Conservation (phyloP, 2,797 vertebrate species). For the Okamejei kenojei region DNA sequence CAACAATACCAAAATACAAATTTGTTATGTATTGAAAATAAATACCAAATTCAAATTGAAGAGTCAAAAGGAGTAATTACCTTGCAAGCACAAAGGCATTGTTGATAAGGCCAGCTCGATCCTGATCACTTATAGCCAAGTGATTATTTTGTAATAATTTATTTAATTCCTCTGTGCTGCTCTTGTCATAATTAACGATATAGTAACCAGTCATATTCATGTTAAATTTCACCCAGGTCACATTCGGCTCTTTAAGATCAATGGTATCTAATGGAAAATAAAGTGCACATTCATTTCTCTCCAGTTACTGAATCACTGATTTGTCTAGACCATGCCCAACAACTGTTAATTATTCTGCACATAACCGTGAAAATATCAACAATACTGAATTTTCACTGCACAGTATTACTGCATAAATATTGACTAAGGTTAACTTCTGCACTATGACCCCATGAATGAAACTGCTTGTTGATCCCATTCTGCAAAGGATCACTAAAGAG, state of each 20-base stretch:
- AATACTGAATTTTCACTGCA: not conserved
- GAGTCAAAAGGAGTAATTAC: conserved; percentile 52
- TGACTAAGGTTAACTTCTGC: not conserved
- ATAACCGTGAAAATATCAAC: not conserved
- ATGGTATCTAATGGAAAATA: conserved; percentile 59
- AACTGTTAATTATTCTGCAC: no score
- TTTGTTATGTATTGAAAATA: not conserved
- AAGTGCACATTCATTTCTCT: not conserved
- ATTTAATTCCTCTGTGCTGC: conserved; percentile 67
- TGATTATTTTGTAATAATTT: conserved; percentile 59
- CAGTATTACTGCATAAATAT: no score
- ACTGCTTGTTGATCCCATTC: not conserved
- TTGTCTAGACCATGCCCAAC: not conserved
- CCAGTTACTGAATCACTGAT: not conserved
- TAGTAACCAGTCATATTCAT: conserved; percentile 80
- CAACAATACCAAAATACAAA: not conserved
- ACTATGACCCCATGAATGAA: no score
- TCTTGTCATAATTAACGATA: conserved; percentile 72
- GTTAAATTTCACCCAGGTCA: conserved; percentile 88
- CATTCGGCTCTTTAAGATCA: conserved; percentile 59
- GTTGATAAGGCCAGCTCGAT: conserved; percentile 83
- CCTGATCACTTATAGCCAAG: conserved; percentile 64
- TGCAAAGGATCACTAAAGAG: not conserved
- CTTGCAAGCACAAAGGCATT: conserved; percentile 80
- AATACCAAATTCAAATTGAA: not conserved